Percentiles rank a stretch among this genome's conserved stretches.
phyloP scores from a whole-genome alignment of 35 echinoderm and acorn worm genomes.

The Ptychodera flava region DNA sequence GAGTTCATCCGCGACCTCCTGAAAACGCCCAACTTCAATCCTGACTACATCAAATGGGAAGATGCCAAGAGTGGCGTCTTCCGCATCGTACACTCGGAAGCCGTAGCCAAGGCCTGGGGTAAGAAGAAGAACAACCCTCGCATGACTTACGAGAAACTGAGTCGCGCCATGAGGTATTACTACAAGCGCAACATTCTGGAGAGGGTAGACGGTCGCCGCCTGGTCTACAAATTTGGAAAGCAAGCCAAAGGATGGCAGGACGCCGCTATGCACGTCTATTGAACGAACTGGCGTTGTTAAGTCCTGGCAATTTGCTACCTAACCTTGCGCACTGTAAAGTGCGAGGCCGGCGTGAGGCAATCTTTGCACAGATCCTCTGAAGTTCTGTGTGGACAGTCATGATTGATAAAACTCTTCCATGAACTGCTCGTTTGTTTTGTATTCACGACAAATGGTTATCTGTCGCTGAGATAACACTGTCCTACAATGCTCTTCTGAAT shows the following conservation, averaged over 20 bases:
- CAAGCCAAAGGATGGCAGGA: constrained; percentile 84
- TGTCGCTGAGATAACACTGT: too few species aligned
- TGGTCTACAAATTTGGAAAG: constrained; percentile 96
- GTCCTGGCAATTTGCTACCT: too few species aligned
- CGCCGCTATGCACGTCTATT: too few species aligned
- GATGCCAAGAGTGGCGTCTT: constrained; percentile 78
- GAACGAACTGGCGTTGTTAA: too few species aligned
- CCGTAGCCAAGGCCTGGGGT: constrained; percentile 85
- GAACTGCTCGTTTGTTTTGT: too few species aligned
- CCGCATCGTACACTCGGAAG: constrained; percentile 95
- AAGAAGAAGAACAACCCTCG: constrained; percentile 94
- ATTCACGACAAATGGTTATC: too few species aligned
- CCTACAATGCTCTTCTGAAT: too few species aligned
- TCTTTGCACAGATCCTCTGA: too few species aligned
- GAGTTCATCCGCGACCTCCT: constrained; percentile 94
- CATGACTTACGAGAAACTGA: constrained; percentile 99
- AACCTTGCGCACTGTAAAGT: too few species aligned
- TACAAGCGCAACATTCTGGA: constrained; percentile 91
- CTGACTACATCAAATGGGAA: constrained; percentile 92
- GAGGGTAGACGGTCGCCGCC: constrained; percentile 76
- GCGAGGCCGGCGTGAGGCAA: too few species aligned
- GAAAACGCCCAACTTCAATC: constrained; percentile 47
- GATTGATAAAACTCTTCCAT: too few species aligned
- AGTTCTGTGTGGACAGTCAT: too few species aligned
- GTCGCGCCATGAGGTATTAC: constrained; percentile 98